phyloP scores from a whole-genome alignment of 2,888 invertebrate genomes.

The Eutolmus rufibarbis region DNA sequence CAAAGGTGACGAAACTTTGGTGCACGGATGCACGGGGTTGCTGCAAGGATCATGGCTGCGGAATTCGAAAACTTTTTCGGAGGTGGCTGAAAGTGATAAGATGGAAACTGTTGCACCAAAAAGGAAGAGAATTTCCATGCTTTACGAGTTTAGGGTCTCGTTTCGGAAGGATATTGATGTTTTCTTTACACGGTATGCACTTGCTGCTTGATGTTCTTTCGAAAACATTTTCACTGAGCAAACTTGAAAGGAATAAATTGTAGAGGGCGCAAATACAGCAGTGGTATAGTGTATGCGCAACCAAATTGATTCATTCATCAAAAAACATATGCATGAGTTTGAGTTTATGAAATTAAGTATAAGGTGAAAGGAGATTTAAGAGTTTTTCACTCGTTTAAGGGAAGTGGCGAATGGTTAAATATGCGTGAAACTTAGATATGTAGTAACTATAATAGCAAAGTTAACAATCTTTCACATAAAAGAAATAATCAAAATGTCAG shows the following conservation, averaged over 20 bases:
- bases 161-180: background rate
- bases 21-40: background rate
- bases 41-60: background rate
- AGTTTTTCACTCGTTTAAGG: too few relatives aligned
- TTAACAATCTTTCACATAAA: too few relatives aligned
- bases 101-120: background rate
- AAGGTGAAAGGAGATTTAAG: too few relatives aligned
- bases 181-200: background rate
- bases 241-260: background rate
- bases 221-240: background rate
- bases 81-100: background rate
- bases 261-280: background rate
- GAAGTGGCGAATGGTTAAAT: too few relatives aligned
- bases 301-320: background rate
- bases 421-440: too few relatives aligned
- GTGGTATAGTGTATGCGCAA: background rate
- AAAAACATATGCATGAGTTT: background rate
- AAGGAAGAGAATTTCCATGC: background rate
- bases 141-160: background rate
- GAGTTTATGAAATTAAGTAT: background rate
- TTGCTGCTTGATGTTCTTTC: background rate
- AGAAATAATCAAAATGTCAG: too few relatives aligned
- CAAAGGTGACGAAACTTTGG: constrained; percentile 26
- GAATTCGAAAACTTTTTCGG: background rate
- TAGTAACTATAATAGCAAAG: too few relatives aligned